phyloP scores from a whole-genome alignment of 2,113 vertebrate genomes.

The Cygnus atratus region DNA sequence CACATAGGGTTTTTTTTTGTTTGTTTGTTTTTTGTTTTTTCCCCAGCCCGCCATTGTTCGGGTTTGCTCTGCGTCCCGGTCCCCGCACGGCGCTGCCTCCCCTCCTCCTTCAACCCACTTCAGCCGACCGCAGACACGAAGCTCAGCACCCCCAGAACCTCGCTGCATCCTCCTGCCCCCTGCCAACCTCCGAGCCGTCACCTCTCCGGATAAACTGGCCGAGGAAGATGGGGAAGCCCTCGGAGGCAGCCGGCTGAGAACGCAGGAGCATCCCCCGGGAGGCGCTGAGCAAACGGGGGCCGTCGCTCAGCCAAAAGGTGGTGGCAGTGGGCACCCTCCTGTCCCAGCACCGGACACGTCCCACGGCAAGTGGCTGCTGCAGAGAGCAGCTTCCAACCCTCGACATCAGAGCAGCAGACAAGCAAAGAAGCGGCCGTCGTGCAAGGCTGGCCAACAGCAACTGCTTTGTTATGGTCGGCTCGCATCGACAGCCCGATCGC shows the following conservation, averaged over 20 bases:
- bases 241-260: not conserved
- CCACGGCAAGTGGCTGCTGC: accelerated
- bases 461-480: not conserved
- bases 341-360: not conserved
- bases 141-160: not conserved
- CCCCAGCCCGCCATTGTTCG: not conserved
- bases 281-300: accelerated
- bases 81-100: not conserved
- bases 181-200: not conserved
- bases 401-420: accelerated
- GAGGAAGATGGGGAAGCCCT: not conserved
- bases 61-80: not conserved
- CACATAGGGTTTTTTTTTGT: not conserved
- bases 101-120: not conserved
- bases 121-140: not conserved
- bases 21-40: not conserved
- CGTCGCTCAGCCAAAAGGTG: not conserved
- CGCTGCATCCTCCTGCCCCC: not conserved
- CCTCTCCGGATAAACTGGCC: not conserved
- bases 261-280: not conserved
- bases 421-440: accelerated
- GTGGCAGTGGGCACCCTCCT: accelerated
- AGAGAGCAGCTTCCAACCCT: not conserved
- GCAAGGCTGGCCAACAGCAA: not conserved
- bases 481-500: not conserved